phyloP scores from a whole-genome alignment of 2,113 vertebrate genomes.

The Bubo bubo region DNA sequence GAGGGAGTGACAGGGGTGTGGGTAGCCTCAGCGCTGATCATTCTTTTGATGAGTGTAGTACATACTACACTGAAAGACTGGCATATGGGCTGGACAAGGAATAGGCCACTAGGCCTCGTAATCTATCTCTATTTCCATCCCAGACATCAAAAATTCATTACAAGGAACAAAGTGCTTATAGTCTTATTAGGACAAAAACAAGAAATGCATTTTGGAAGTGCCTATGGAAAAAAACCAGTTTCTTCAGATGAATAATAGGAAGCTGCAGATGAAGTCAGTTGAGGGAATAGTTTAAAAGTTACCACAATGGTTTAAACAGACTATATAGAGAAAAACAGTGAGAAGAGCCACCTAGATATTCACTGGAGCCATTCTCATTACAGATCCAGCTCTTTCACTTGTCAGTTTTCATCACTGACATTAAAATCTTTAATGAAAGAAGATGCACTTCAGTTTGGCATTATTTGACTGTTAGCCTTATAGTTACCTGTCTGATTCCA shows the following conservation, averaged over 20 bases:
- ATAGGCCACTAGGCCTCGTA: not conserved
- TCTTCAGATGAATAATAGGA: not conserved
- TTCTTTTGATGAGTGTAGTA: not conserved
- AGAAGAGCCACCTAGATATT: not conserved
- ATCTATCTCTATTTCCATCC: not conserved
- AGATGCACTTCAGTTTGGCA: not conserved
- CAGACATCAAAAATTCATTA: not conserved
- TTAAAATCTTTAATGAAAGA: not conserved
- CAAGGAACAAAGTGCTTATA: not conserved
- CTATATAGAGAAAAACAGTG: not conserved
- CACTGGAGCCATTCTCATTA: not conserved
- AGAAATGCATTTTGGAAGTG: not conserved
- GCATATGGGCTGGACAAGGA: not conserved
- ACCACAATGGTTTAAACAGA: not conserved
- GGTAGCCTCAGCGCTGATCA: not conserved
- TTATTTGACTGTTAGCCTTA: not conserved
- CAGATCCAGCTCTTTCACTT: not conserved
- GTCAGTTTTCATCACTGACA: not conserved
- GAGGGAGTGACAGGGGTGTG: fast-evolving
- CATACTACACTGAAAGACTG: not conserved
- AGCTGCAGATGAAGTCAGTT: not conserved
- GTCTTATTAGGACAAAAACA: not conserved
- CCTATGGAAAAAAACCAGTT: not conserved
- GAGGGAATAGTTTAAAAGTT: not conserved
- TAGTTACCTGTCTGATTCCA: constrained; percentile 76